Conservation (phyloP, 2,113 vertebrate genomes). For the Oryzias celebensis region DNA sequence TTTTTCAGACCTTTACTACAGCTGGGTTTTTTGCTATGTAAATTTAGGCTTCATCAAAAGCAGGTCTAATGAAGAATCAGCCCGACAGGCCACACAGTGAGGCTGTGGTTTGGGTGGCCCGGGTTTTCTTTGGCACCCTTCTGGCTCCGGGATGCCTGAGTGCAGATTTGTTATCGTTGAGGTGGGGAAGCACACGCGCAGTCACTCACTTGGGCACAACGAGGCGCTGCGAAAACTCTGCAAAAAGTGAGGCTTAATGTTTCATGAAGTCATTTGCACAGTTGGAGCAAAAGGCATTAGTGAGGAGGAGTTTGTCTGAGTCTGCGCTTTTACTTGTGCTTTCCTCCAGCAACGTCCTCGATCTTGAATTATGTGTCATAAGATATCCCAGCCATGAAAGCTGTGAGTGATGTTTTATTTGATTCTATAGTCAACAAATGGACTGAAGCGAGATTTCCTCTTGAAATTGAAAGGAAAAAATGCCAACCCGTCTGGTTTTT, state of each 20-base stretch:
- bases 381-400: constrained; percentile 19
- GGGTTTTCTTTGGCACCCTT: constrained; percentile 27
- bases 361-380: constrained; percentile 26
- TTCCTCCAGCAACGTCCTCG: constrained; percentile 37
- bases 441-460: neutral
- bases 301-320: constrained; percentile 14
- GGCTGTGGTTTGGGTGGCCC: constrained; percentile 12
- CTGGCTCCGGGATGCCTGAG: constrained; percentile 19
- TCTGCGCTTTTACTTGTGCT: constrained; percentile 20
- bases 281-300: constrained; percentile 29
- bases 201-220: constrained; percentile 30
- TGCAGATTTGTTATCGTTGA: constrained; percentile 33
- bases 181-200: constrained; percentile 9
- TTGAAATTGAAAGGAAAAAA: no score
- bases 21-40: no score
- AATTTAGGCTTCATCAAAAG: no score
- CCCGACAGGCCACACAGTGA: neutral
- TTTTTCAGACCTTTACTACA: constrained; percentile 15
- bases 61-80: no score
- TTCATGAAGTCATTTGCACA: constrained; percentile 50
- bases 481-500: no score
- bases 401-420: constrained; percentile 27
- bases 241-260: constrained; percentile 53
- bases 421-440: constrained; percentile 42
- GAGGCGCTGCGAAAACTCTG: constrained; percentile 22